Conservation (phyloP, 1,140 invertebrate species). For the Drosophila parvula region DNA sequence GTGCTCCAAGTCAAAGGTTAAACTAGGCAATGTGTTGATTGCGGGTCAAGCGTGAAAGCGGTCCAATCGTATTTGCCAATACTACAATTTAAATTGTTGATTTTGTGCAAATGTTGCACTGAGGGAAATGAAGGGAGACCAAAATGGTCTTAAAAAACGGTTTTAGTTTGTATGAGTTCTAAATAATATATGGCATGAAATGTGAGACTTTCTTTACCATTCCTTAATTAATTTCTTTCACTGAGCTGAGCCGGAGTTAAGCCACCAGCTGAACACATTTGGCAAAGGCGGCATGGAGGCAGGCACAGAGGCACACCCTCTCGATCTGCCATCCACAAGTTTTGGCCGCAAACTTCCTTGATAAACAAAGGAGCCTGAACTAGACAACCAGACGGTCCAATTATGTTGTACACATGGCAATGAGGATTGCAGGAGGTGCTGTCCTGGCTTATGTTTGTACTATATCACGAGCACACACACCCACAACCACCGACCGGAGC, state of each 20-base stretch:
- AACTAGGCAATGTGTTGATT: constrained; percentile 53
- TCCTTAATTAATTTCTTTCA: neutral
- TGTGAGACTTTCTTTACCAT: neutral
- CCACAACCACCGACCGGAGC: neutral
- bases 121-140: neutral
- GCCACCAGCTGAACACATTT: neutral
- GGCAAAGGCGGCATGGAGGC: neutral
- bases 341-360: constrained; percentile 12
- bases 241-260: neutral
- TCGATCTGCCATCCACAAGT: constrained; percentile 3
- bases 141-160: neutral
- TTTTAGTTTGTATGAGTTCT: neutral
- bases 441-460: neutral
- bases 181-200: neutral
- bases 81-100: constrained; percentile 63
- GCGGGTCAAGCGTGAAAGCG: constrained; percentile 68
- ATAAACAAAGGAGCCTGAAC: constrained; percentile 27
- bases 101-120: constrained; percentile 52
- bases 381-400: constrained; percentile 31
- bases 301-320: neutral
- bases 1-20: constrained; percentile 47
- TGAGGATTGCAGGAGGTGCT: constrained; percentile 11
- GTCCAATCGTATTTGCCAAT: constrained; percentile 44
- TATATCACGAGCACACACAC: constrained; percentile 3
- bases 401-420: constrained; percentile 43